A percentile compares a stretch with the other conserved stretches of the same genome.
These are phyloP conservation scores for Lasioglossum malachurum DNA, from an alignment of 2,888 invertebrate genomes.

Conservation along the genomic window DNA sequence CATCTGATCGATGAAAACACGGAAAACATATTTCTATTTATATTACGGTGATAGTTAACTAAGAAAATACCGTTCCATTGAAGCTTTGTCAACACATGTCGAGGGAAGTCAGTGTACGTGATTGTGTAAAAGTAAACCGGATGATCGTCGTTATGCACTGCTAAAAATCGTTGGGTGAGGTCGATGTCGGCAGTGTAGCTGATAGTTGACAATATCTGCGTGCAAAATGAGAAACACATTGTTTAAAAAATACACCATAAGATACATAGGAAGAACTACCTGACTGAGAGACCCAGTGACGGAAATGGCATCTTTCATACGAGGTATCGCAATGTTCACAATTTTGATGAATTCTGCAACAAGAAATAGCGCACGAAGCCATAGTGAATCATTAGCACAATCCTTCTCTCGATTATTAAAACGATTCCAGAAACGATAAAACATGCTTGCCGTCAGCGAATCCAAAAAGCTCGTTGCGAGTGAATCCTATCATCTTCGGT, in stretches of 20 bases:
- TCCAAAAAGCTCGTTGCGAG: constrained; percentile 81
- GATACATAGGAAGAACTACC: not conserved
- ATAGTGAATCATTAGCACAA: not conserved
- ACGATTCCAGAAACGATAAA: not conserved
- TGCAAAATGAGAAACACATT: not conserved
- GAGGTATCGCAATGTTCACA: not conserved
- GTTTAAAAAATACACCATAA: not conserved
- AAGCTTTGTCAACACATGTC: not conserved
- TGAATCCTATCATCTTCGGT: constrained; percentile 86
- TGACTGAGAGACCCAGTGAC: rapidly evolving
- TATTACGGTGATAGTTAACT: not conserved
- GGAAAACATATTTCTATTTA: not conserved
- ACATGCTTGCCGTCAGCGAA: not conserved
- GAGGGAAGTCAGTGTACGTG: constrained; percentile 36
- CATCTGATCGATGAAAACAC: no score
- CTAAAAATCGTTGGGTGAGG: constrained; percentile 63
- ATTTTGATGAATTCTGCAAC: not conserved
- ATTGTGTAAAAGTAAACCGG: constrained; percentile 70
- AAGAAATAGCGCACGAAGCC: no score
- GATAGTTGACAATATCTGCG: constrained; percentile 56
- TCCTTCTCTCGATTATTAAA: not conserved
- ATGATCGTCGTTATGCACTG: constrained; percentile 14
- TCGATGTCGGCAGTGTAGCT: constrained; percentile 63
- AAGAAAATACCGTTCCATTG: not conserved
- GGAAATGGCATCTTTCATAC: not conserved